A percentile compares a stretch with the other conserved stretches of the same genome.
phyloP scores from a whole-genome alignment of 2,113 vertebrate species.

The Seriola quinqueradiata region DNA sequence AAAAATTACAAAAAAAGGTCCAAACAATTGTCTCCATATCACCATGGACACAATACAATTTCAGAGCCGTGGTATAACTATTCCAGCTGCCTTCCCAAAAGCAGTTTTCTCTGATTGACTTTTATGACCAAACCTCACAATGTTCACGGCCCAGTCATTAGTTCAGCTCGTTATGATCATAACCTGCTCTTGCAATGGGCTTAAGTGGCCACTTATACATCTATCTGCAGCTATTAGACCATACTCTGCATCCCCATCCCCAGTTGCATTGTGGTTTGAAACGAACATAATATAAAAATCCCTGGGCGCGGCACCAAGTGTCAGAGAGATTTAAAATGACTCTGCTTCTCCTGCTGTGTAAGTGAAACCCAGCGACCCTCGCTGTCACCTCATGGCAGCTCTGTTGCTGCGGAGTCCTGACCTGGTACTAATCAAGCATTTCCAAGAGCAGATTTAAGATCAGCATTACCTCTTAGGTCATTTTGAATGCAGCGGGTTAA shows the following conservation, averaged over 20 bases:
- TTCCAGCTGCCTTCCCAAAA: slow-evolving; percentile 2
- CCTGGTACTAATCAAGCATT: slow-evolving; percentile 72
- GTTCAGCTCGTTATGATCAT: slow-evolving; percentile 11
- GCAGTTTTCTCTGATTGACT: slow-evolving; percentile 13
- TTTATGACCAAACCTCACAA: neutral
- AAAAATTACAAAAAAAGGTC: neutral
- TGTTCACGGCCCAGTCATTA: slow-evolving; percentile 13
- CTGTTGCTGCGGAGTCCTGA: slow-evolving; percentile 26
- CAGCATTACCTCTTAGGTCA: slow-evolving; percentile 63
- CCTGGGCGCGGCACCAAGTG: slow-evolving; percentile 64
- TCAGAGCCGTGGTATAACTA: neutral
- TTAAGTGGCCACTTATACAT: slow-evolving; percentile 22
- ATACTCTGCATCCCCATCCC: slow-evolving; percentile 3
- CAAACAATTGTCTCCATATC: neutral
- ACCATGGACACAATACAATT: neutral
- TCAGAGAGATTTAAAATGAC: slow-evolving; percentile 67
- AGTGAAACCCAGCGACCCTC: slow-evolving; percentile 60
- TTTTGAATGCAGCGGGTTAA: slow-evolving; percentile 14
- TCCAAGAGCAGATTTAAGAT: slow-evolving; percentile 53
- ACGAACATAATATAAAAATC: slow-evolving; percentile 44
- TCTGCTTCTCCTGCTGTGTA: slow-evolving; percentile 63
- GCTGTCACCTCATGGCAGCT: slow-evolving; percentile 46
- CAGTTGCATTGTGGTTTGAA: slow-evolving; percentile 37
- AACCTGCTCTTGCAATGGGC: slow-evolving; percentile 14
- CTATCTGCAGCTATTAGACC: slow-evolving; percentile 50